Percentiles rank a stretch among this genome's conserved stretches.
Conservation (phyloP, 1,140 invertebrate genomes). For the Trinorchestia longiramus region DNA sequence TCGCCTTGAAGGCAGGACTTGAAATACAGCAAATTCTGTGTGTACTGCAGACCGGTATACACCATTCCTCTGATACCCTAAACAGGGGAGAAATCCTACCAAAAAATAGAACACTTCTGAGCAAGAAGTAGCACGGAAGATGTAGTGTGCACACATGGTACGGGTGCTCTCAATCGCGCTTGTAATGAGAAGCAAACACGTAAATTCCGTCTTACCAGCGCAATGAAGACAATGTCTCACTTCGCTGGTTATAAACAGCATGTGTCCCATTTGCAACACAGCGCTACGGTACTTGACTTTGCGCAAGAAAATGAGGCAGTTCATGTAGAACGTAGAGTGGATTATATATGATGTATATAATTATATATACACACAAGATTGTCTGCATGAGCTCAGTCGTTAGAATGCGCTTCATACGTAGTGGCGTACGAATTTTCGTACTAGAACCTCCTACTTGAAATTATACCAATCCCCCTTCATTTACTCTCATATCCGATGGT, state of each 20-base stretch:
- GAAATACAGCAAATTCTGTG: neutral
- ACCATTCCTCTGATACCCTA: neutral
- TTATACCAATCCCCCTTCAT: neutral
- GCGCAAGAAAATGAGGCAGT: neutral
- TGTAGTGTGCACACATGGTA: neutral
- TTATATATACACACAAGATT: no score
- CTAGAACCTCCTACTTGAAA: neutral
- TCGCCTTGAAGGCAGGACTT: neutral
- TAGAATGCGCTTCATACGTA: neutral
- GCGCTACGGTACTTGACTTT: neutral
- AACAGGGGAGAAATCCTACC: neutral
- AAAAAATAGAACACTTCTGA: neutral
- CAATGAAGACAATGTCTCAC: neutral
- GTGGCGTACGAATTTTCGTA: neutral
- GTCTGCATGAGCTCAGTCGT: no score
- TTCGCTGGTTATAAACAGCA: neutral
- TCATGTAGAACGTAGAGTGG: neutral
- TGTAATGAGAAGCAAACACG: constrained; percentile 25
- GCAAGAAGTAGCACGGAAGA: neutral
- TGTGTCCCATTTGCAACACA: neutral
- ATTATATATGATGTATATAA: neutral
- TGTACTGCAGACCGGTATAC: neutral
- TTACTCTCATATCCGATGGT: neutral
- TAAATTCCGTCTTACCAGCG: neutral
- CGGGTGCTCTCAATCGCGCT: neutral